Evolutionary conservation across 2,888 invertebrate genomes (phyloP).

Genomic region (Acleris laterana): DNA sequence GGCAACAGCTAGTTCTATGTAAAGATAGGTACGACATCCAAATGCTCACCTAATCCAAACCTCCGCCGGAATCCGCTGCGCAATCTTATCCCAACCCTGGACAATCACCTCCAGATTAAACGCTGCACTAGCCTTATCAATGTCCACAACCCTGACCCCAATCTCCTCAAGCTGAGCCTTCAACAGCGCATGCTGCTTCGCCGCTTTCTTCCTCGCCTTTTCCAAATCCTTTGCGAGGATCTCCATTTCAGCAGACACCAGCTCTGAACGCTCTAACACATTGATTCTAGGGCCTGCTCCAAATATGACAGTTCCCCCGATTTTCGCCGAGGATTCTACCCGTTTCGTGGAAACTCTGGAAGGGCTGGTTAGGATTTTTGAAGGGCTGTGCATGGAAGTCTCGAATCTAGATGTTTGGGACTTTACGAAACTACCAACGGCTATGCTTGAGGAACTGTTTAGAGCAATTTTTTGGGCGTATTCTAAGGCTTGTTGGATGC

Average conservation of each 20-base stretch:
- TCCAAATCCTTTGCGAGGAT: slow-evolving; percentile 62
- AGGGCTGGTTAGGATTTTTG: slow-evolving; percentile 42
- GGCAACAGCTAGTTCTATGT: no score
- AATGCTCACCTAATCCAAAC: slow-evolving; percentile 78
- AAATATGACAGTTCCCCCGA: slow-evolving; percentile 63
- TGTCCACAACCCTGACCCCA: slow-evolving; percentile 75
- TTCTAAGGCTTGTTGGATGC: slow-evolving; percentile 73
- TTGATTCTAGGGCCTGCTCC: slow-evolving; percentile 75
- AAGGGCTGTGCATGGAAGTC: slow-evolving; percentile 39
- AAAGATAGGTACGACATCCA: no score
- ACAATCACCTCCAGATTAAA: slow-evolving; percentile 82
- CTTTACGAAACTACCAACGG: slow-evolving; percentile 58
- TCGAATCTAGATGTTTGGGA: slow-evolving; percentile 60
- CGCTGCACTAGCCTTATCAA: slow-evolving; percentile 69
- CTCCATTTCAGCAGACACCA: slow-evolving; percentile 79
- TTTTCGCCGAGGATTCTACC: slow-evolving; percentile 66
- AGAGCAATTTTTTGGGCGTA: slow-evolving; percentile 61
- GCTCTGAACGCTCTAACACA: slow-evolving; percentile 77
- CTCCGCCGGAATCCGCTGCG: slow-evolving; percentile 86
- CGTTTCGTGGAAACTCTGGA: slow-evolving; percentile 59
- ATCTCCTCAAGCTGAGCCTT: slow-evolving; percentile 84
- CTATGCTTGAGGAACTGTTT: slow-evolving; percentile 53
- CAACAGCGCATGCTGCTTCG: slow-evolving; percentile 67
- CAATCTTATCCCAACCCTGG: slow-evolving; percentile 83
- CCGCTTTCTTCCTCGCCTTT: slow-evolving; percentile 57